phyloP scores from a whole-genome alignment of 2,888 invertebrate species.

The Schizaphis graminum region DNA sequence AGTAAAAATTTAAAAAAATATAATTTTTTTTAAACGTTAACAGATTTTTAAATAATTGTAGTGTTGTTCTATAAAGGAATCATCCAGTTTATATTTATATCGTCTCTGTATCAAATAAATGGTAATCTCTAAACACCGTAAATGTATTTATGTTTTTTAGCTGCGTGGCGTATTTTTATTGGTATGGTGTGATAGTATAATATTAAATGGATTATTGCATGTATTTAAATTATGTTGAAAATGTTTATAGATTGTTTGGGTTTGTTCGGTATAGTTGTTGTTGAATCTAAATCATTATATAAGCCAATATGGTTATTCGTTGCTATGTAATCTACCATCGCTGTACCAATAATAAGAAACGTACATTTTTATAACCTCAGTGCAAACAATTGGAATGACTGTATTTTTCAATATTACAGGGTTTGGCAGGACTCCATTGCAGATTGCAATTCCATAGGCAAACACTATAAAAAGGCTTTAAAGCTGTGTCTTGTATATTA shows the following conservation, averaged over 20 bases:
- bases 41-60: too few species aligned
- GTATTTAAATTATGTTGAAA: not conserved
- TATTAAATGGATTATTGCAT: not conserved
- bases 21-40: too few species aligned
- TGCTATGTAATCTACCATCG: not conserved
- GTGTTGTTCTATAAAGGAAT: too few species aligned
- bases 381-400: not conserved
- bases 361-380: not conserved
- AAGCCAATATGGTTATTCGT: not conserved
- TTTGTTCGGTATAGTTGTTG: not conserved
- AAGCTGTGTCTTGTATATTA: not conserved
- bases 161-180: too few species aligned
- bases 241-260: not conserved
- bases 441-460: not conserved
- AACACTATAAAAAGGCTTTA: not conserved
- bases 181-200: not conserved
- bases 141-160: too few species aligned
- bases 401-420: not conserved
- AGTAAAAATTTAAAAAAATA: too few species aligned
- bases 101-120: too few species aligned
- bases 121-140: too few species aligned
- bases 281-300: not conserved
- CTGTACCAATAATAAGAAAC: not conserved
- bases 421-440: not conserved
- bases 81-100: too few species aligned